phyloP scores from a whole-genome alignment of 2,797 vertebrate species.

The Leptoclinus maculatus region DNA sequence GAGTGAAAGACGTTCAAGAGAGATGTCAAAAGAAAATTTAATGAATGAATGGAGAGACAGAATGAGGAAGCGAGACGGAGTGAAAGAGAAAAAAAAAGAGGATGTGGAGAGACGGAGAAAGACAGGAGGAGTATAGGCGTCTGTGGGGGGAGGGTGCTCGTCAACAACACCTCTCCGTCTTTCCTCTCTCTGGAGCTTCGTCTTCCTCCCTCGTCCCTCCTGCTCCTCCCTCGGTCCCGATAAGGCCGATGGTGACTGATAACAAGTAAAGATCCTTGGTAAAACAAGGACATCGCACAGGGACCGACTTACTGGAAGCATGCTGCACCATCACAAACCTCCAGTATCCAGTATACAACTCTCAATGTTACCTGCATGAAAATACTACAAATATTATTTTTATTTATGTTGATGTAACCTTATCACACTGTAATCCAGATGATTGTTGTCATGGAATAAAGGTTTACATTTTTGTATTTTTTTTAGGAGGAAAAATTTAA shows the following conservation, averaged over 20 bases:
- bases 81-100: conserved; percentile 1
- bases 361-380: not conserved
- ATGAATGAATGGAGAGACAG: not conserved
- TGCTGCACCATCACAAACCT: not conserved
- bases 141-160: conserved; percentile 59
- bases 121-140: conserved; percentile 25
- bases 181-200: conserved; percentile 43
- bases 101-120: conserved; percentile 2
- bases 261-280: conserved; percentile 50
- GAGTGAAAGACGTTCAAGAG: not conserved
- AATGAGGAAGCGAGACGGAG: not conserved
- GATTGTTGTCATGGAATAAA: not conserved
- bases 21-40: not conserved
- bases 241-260: conserved; percentile 75
- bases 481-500: not conserved
- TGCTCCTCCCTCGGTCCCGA: conserved; percentile 48
- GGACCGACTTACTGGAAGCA: conserved; percentile 56
- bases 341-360: too few species aligned
- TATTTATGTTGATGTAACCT: not conserved
- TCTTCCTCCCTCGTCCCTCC: conserved; percentile 36
- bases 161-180: conserved; percentile 65
- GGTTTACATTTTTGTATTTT: not conserved
- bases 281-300: conserved; percentile 54
- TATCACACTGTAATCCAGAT: not conserved
- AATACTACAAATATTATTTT: not conserved